Percentiles rank a stretch among this genome's conserved stretches.
phyloP scores from a whole-genome alignment of 2,888 invertebrate genomes.

The Oxycera nigricornis region DNA sequence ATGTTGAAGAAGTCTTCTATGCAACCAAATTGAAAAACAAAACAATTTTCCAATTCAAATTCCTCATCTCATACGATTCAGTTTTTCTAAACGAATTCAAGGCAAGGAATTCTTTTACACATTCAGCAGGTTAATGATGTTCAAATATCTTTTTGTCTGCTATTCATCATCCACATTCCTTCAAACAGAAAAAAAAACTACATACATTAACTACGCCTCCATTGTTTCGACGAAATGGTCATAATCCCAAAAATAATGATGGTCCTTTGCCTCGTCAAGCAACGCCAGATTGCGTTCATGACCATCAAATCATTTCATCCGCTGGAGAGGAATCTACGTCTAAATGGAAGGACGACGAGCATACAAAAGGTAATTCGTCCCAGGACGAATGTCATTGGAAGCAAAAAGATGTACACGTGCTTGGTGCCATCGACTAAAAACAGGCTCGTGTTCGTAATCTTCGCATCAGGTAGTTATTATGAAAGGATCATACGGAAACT shows the following conservation, averaged over 20 bases:
- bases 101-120: too few species aligned
- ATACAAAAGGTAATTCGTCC: conserved; percentile 16
- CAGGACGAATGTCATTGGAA: conserved; percentile 8
- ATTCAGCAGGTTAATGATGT: too few species aligned
- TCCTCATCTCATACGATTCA: too few species aligned
- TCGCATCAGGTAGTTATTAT: neutral
- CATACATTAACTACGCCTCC: neutral
- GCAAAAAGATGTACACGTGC: neutral
- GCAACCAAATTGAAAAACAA: too few species aligned
- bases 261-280: neutral
- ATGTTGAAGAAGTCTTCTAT: too few species aligned
- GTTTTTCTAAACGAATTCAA: too few species aligned
- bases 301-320: neutral
- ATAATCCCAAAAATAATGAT: neutral
- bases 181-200: too few species aligned
- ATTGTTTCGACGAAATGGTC: neutral
- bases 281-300: neutral
- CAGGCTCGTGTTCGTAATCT: neutral
- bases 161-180: too few species aligned
- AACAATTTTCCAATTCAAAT: too few species aligned
- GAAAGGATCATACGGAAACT: neutral
- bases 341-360: neutral
- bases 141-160: too few species aligned
- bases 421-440: too few species aligned
- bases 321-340: neutral